Evolutionary conservation across 1,140 invertebrate genomes (phyloP), one percentile per base, ranked within the genome.

Genomic region (Hesperophylax magnus): DNA sequence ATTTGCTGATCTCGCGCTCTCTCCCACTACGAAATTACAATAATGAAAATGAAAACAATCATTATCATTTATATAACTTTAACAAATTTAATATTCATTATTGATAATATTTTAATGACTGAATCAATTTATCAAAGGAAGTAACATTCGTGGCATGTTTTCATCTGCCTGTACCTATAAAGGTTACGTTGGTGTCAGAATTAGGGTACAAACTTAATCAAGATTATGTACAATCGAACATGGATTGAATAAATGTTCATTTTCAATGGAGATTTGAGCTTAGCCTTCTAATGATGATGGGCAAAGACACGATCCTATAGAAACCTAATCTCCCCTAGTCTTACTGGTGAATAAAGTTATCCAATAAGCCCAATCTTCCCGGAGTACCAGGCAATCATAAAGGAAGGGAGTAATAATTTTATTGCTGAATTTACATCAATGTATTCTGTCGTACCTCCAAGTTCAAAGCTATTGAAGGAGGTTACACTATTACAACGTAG

Each of bases 131-230:
- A 71, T 71, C 67, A 71, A 71, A 71, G 34, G 31, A 24, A 22
- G 39, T 11, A 71, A n/a, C 47, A 7, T 24, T 3, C 67, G 14
- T 71, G 17, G 67, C 39, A n/a, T 71, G 67, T 71, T 20, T 8
- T 65, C 31, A n/a, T 17, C n/a, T 52, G 20, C 39, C 39, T 20
- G 67, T 1, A 34, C 24, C 18, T 22, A 27, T 67, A 14, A 11
- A 47, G 9, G 39, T n/a, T 39, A 22, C 14, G 39, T 65, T 17
- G 67, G 24, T 53, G 39, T 67, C 63, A 67, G 27, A 71, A 11
- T 71, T 47, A 52, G 67, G 67, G 67, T 52, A 20, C 18, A 71
- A 71, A 71, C 67, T 71, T 18, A 71, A 71, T 71, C 67, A 47
- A 71, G 39, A 71, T 71, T 47, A 47, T 47, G 14, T 47, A 24